Conservation (phyloP, 2,888 invertebrate species). For the Calameuta pallipes region DNA sequence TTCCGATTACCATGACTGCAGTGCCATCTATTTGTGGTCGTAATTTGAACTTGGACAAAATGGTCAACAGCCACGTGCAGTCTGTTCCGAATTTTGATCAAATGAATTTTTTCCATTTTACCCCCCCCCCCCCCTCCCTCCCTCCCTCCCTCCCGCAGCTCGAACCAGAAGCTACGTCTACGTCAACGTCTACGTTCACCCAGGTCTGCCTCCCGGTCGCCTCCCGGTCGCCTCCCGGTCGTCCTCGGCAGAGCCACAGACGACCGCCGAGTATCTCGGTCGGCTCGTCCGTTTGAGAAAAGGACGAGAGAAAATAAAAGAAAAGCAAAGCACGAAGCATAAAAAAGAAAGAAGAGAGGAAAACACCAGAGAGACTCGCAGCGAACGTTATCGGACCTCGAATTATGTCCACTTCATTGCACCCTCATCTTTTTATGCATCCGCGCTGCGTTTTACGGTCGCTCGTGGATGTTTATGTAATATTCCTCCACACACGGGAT, state of each 20-base stretch:
- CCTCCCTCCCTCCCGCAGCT: no score
- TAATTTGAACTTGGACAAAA: neutral
- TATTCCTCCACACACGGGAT: conserved; percentile 5
- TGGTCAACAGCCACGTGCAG: neutral
- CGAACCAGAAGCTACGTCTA: no score
- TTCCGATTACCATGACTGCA: no score
- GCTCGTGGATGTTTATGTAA: conserved; percentile 4
- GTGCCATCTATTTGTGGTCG: no score
- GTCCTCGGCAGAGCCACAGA: neutral
- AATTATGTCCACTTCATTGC: conserved; percentile 20
- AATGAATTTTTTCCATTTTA: neutral
- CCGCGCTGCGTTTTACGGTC: conserved; percentile 10
- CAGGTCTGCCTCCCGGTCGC: neutral
- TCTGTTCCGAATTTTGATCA: neutral
- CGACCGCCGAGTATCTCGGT: neutral
- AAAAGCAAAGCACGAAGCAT: neutral
- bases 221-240: no score
- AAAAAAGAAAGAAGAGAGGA: neutral
- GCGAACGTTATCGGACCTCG: conserved; percentile 8
- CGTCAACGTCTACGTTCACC: no score
- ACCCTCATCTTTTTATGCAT: conserved; percentile 15
- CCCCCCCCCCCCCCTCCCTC: no score
- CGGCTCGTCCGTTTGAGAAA: neutral
- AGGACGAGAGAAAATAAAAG: neutral
- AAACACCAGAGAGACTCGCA: neutral